Percentiles rank a stretch among this genome's conserved stretches.
These are phyloP conservation scores for Boloria euphrosyne DNA, from an alignment of 2,888 invertebrate species.

Conservation along the genomic window DNA sequence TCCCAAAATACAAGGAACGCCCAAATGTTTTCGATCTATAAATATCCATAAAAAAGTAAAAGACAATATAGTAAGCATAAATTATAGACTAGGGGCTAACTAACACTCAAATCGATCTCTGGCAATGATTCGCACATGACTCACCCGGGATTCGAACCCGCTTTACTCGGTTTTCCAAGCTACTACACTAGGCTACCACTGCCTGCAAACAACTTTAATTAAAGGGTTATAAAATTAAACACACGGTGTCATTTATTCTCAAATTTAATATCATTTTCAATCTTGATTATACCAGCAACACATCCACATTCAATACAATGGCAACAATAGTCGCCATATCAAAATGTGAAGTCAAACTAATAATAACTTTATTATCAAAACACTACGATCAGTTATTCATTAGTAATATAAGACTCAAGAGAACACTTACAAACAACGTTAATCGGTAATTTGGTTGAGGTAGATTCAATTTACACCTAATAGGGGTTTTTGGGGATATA, in stretches of 20 bases:
- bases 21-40: no score
- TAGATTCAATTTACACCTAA: slow-evolving; percentile 69
- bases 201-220: neutral
- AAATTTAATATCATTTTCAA: slow-evolving; percentile 55
- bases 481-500: slow-evolving; percentile 45
- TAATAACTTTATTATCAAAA: slow-evolving; percentile 74
- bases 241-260: slow-evolving; percentile 43
- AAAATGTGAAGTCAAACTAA: slow-evolving; percentile 75
- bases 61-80: no score
- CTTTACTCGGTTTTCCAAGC: no score
- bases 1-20: no score
- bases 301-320: slow-evolving; percentile 72
- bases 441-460: slow-evolving; percentile 81
- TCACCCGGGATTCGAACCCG: no score
- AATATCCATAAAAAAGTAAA: no score
- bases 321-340: slow-evolving; percentile 81
- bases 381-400: slow-evolving; percentile 73
- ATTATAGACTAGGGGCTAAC: no score
- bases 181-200: no score
- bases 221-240: slow-evolving; percentile 49
- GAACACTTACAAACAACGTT: slow-evolving; percentile 79
- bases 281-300: slow-evolving; percentile 60
- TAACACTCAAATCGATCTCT: no score
- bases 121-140: no score
- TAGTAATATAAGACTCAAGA: slow-evolving; percentile 78